Conservation (phyloP, 2,797 vertebrate species). For the Propithecus perrieri region DNA sequence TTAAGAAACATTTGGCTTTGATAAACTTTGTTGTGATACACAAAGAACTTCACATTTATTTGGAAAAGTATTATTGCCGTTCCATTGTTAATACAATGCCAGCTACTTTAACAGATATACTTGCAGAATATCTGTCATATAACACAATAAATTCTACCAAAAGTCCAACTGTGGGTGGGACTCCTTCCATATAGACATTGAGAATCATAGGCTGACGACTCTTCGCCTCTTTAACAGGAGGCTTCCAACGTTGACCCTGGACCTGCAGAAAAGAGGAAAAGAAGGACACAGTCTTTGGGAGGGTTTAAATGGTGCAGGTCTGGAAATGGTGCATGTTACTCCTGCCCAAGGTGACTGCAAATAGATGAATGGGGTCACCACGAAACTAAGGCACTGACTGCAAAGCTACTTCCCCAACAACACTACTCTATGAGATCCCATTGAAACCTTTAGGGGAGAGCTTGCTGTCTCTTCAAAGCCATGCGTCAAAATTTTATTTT, state of each 20-base stretch:
- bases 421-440: accelerated
- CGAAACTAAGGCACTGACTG: background rate
- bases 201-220: background rate
- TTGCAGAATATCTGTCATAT: background rate
- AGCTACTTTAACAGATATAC: background rate
- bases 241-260: background rate
- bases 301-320: too few relatives aligned
- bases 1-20: constrained; percentile 4
- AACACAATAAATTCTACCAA: background rate
- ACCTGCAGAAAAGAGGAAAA: background rate
- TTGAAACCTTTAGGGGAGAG: background rate
- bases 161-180: background rate
- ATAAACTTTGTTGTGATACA: background rate
- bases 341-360: background rate
- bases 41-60: background rate
- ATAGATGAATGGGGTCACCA: too few relatives aligned
- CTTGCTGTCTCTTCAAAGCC: background rate
- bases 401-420: background rate
- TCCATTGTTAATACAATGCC: background rate
- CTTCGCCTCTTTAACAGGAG: accelerated
- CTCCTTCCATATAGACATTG: background rate
- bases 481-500: background rate
- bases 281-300: background rate
- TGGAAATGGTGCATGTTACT: background rate
- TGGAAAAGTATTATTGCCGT: background rate